These are phyloP conservation scores for Chromoteleia sp. DNA, from an alignment of 2,888 invertebrate genomes.

Conservation along the genomic window DNA sequence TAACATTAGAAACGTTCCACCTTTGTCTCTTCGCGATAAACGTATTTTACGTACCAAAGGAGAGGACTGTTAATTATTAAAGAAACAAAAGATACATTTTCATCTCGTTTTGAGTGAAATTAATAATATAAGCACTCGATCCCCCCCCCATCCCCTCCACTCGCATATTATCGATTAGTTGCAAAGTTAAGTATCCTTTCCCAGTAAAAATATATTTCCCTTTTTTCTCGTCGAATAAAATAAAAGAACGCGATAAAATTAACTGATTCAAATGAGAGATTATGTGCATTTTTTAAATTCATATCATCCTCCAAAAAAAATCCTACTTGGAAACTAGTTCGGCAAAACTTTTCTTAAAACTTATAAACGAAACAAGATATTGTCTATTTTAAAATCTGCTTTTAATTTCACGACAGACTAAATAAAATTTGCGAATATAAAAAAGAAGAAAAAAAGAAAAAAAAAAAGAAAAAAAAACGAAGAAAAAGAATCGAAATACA, in stretches of 20 bases:
- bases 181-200: too few relatives aligned
- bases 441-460: too few relatives aligned
- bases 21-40: slow-evolving; percentile 16
- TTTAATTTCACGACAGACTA: not conserved
- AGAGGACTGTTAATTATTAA: slow-evolving; percentile 37
- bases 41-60: slow-evolving; percentile 29
- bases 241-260: slow-evolving; percentile 13
- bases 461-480: too few relatives aligned
- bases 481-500: too few relatives aligned
- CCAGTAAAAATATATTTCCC: too few relatives aligned
- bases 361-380: slow-evolving; percentile 1
- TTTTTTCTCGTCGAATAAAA: slow-evolving; percentile 1
- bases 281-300: slow-evolving; percentile 18
- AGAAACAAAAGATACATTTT: slow-evolving; percentile 12
- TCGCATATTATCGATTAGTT: too few relatives aligned
- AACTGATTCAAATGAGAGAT: slow-evolving; percentile 20
- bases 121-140: not conserved
- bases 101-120: not conserved
- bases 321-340: slow-evolving; percentile 32
- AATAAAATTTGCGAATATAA: not conserved
- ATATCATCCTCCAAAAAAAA: slow-evolving; percentile 17
- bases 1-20: slow-evolving; percentile 21
- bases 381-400: not conserved
- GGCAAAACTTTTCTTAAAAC: slow-evolving; percentile 9
- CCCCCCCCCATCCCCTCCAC: too few relatives aligned